Base-by-base conservation (phyloP, 2,113 vertebrate species). In the Tenrec ecaudatus region DNA sequence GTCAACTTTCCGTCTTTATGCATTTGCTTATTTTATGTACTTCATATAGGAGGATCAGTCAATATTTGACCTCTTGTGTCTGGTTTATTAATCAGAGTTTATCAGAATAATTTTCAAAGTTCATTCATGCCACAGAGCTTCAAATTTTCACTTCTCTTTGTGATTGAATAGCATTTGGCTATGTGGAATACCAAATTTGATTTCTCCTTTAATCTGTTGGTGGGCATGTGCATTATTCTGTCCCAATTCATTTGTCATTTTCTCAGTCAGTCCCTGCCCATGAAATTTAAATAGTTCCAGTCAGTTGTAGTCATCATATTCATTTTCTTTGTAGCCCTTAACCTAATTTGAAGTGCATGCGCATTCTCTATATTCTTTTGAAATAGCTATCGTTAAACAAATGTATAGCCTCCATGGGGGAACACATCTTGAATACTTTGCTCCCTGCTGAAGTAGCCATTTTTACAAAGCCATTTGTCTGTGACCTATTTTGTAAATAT, bases 381-480 rank as follows among this genome's bases (percentile, higher is more conserved):
- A 38, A 71, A 71, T 47, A 3, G 4, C 22, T 53, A 11, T 73
- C 68, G 71, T 16, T 6, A 31, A 36, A 11, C 27, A 85, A 60
- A 12, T 71, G 31, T 57, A 27, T 69, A 64, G n/a, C 53, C 36
- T 68, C 62, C 53, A 2, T 17, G 22, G 75, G 17, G 20, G 20
- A 64, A 86, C 31, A 90, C 36, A 93, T 64, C 22, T 38, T 29
- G 19, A 77, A 25, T 33, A 20, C 62, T 38, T 91, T 62, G 27
- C 75, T 85, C 29, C 3, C n/a, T 89, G 33, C 4, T 69, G 36
- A 94, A 83, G 78, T 3, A 73, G 6, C 2, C n/a, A 77, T 82
- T 86, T 96, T 57, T 88, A 73, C 76, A 86, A 43, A 76, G 68
- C 58, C 14, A 43, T 73, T 60, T 77, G 1, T 29, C 22, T 89